Conservation (phyloP, 2,113 vertebrate genomes). For the Cheirogaleus medius region DNA sequence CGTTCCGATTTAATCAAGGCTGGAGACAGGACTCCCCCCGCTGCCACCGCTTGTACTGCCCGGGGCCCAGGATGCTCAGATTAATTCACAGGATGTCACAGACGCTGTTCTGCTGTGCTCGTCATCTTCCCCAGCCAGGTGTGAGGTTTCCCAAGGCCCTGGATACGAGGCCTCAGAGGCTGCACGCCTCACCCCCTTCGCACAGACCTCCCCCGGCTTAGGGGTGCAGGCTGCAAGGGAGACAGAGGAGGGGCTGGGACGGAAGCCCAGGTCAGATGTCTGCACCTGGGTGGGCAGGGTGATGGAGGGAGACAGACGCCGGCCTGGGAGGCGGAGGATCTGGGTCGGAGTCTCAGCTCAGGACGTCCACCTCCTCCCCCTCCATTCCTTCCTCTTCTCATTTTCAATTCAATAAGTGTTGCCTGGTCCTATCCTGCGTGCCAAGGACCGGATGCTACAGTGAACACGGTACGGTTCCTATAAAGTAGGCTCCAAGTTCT, state of each 20-base stretch:
- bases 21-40: slow-evolving; percentile 83
- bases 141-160: background rate
- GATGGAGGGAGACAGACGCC: background rate
- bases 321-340: background rate
- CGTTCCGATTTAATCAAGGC: slow-evolving; percentile 89
- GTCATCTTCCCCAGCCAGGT: slow-evolving; percentile 79
- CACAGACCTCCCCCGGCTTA: background rate
- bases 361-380: background rate
- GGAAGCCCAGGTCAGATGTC: background rate
- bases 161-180: background rate
- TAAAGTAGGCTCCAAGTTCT: background rate
- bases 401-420: background rate
- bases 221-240: background rate
- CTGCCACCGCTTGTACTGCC: slow-evolving; percentile 74
- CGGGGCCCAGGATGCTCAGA: slow-evolving; percentile 84
- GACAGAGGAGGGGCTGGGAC: background rate
- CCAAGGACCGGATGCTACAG: accelerated
- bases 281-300: too few relatives aligned
- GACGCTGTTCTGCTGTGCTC: slow-evolving; percentile 89
- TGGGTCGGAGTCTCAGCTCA: background rate
- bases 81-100: slow-evolving; percentile 88
- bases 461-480: accelerated
- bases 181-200: accelerated
- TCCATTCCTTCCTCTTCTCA: background rate
- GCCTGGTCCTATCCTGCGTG: accelerated